phyloP scores from a whole-genome alignment of 92 coral and sea anemone species.

The Meandrina meandrites region DNA sequence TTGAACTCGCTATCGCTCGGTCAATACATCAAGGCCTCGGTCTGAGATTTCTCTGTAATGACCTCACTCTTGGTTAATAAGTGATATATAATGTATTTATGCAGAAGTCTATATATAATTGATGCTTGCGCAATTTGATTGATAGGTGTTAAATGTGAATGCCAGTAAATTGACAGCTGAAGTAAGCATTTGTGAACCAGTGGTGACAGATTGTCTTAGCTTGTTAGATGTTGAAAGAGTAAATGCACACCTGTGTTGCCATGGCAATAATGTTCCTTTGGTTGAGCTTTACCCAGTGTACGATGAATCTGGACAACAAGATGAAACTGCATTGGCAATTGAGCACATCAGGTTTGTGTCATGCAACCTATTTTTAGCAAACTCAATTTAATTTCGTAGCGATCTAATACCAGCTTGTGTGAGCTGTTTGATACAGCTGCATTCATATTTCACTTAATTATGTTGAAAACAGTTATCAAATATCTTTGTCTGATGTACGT shows the following conservation, averaged over 20 bases:
- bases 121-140: not conserved
- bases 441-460: too few relatives aligned
- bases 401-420: too few relatives aligned
- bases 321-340: conserved; percentile 89
- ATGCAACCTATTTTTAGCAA: not conserved
- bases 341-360: conserved; percentile 88
- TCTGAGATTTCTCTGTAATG: too few relatives aligned
- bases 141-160: conserved; percentile 76
- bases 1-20: too few relatives aligned
- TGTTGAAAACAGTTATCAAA: too few relatives aligned
- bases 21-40: too few relatives aligned
- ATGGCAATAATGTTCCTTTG: conserved; percentile 65
- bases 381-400: too few relatives aligned
- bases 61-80: too few relatives aligned
- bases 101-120: not conserved
- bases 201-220: conserved; percentile 63
- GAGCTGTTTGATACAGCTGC: too few relatives aligned
- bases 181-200: conserved; percentile 74
- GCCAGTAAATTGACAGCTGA: conserved; percentile 73
- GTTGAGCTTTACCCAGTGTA: conserved; percentile 83
- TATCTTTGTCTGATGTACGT: too few relatives aligned
- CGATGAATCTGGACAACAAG: conserved; percentile 90
- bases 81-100: too few relatives aligned
- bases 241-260: conserved; percentile 32
- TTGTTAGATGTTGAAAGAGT: conserved; percentile 53